Conservation (phyloP, 2,113 vertebrate genomes). For the Taurulus bubalis region DNA sequence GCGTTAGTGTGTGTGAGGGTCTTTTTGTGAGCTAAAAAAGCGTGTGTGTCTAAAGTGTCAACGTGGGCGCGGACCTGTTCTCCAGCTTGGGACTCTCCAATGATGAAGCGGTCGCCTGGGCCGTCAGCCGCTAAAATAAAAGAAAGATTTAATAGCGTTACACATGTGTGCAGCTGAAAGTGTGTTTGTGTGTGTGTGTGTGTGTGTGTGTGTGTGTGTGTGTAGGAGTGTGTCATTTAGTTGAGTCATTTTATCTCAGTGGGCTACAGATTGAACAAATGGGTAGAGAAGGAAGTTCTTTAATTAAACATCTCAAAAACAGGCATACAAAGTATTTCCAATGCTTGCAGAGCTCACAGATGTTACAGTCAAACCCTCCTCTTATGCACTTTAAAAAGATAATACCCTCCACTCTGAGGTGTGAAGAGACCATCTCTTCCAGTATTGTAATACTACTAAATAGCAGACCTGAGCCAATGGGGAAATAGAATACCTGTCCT, state of each 20-base stretch:
- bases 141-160: slow-evolving; percentile 53
- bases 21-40: not conserved
- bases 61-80: slow-evolving; percentile 88
- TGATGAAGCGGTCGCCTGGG: slow-evolving; percentile 98
- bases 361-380: not conserved
- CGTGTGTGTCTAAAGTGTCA: slow-evolving; percentile 21
- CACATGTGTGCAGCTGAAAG: slow-evolving; percentile 15
- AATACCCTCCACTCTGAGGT: not conserved
- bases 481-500: not conserved
- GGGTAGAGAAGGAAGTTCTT: slow-evolving; percentile 16
- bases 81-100: slow-evolving; percentile 98
- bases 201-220: slow-evolving; percentile 11
- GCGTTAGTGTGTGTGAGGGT: not conserved
- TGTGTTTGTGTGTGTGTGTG: not conserved
- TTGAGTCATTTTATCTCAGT: slow-evolving; percentile 50
- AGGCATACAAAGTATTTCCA: not conserved
- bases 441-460: not conserved
- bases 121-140: slow-evolving; percentile 93
- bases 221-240: slow-evolving; percentile 40
- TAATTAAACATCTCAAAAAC: slow-evolving; percentile 21
- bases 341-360: not conserved
- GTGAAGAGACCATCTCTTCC: not conserved
- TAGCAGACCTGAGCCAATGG: not conserved
- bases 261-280: slow-evolving; percentile 33
- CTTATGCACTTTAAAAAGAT: not conserved